Evolutionary conservation across 2,113 vertebrate species (phyloP).

Genomic region (Stegostoma tigrinum): DNA sequence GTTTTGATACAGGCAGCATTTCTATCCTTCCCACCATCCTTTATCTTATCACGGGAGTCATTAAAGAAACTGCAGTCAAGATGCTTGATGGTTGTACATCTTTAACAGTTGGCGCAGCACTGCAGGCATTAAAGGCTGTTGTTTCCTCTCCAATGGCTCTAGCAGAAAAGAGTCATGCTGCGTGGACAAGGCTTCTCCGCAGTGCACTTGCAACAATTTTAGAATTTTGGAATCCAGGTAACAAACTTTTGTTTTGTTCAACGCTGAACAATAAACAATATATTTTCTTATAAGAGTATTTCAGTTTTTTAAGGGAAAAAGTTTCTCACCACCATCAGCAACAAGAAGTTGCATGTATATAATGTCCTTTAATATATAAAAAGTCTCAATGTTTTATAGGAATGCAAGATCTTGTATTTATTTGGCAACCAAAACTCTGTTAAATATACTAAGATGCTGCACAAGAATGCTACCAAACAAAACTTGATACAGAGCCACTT

Average conservation of each 20-base stretch:
- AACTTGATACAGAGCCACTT: background rate
- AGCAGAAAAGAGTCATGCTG: constrained; percentile 73
- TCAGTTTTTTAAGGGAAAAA: background rate
- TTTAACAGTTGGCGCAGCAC: constrained; percentile 58
- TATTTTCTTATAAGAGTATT: background rate
- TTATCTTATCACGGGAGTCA: constrained; percentile 78
- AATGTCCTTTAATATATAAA: background rate
- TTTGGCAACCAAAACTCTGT: background rate
- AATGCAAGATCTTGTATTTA: background rate
- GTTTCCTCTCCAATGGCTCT: constrained; percentile 77
- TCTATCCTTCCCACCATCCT: constrained; percentile 83
- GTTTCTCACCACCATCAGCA: background rate
- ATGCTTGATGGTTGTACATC: constrained; percentile 49
- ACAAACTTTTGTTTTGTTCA: background rate
- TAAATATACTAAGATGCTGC: background rate
- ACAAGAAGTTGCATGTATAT: background rate
- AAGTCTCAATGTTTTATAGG: background rate
- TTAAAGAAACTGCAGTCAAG: constrained; percentile 68
- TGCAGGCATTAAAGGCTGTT: constrained; percentile 74
- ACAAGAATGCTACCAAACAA: background rate
- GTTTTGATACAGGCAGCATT: constrained; percentile 71
- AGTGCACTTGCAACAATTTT: constrained; percentile 72
- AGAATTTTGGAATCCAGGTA: constrained; percentile 68
- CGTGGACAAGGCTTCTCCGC: constrained; percentile 73
- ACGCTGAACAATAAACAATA: background rate